Conservation (phyloP, 1,140 invertebrate species). For the Vanessa tameamea region DNA sequence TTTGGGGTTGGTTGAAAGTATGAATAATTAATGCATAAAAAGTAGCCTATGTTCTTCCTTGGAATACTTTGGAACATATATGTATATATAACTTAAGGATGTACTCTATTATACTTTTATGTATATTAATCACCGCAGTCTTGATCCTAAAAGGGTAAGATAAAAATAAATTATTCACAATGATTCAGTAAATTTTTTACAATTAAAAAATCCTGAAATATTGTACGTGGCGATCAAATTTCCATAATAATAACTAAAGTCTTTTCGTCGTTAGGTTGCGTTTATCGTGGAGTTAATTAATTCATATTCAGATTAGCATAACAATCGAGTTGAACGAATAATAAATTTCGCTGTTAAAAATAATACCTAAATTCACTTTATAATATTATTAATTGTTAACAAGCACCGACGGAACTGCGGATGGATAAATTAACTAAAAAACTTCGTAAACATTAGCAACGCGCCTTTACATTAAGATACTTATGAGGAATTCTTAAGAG, state of each 20-base stretch:
- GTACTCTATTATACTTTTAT: no score
- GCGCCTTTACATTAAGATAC: no score
- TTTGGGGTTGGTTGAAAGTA: no score
- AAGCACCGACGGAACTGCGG: no score
- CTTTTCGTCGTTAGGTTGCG: constrained; percentile 26
- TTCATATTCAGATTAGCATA: constrained; percentile 35
- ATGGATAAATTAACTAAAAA: no score
- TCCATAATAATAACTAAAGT: constrained; percentile 31
- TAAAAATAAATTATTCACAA: background rate
- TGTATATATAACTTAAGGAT: no score
- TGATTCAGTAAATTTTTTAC: background rate
- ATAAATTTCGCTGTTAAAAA: constrained; percentile 12
- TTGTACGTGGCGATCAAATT: constrained; percentile 21
- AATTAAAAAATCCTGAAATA: constrained; percentile 17
- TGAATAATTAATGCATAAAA: no score
- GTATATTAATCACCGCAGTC: no score
- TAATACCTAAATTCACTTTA: background rate
- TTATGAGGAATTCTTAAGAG: no score
- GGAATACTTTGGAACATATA: no score
- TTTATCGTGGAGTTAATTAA: constrained; percentile 30
- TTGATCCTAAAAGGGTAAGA: background rate
- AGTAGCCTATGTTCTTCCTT: no score
- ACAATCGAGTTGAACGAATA: constrained; percentile 23
- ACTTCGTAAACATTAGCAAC: no score
- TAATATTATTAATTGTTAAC: background rate